Base-by-base conservation (phyloP, 2,888 invertebrate species). In the Hemithea aestivaria region DNA sequence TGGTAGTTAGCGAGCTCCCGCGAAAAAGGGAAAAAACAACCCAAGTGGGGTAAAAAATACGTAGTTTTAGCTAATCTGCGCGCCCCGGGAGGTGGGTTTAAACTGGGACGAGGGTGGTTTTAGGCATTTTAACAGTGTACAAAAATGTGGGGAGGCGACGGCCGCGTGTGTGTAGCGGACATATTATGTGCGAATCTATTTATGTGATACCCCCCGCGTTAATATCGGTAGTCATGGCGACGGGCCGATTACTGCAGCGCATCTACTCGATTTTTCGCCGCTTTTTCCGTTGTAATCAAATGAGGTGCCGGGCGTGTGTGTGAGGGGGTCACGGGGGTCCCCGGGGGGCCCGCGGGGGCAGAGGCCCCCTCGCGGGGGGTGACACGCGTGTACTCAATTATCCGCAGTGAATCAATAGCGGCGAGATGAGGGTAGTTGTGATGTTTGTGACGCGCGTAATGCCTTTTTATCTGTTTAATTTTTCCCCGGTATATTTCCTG, bases 11-110 rank as follows among this genome's bases (percentile, higher is more conserved):
- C 75, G 59, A 61, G 66, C 43, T 32, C 33, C 54, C 62, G 64
- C 58, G 58, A 52, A 63, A 53, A 66, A 66, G 69, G 74, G 73
- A 78, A 78, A 75, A 73, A 69, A 62, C 67, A 68, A 66, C 70
- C 73, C 58, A 44, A 37, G 34, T 35, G 74, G 87, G 88, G 89
- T 88, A 88, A 89, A 89, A 89, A 89, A 89, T 89, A 89, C 89
- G 89, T 89, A 89, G 89, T 89, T 89, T 90, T 90, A 89, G 89
- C 89, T 89, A 89, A 89, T 89, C 89, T 89, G 87, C 89, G 88
- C 88, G 82, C 65, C 57, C 68, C 50, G 59, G 61, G 56, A 49
- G 65, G 59, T 41, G 43, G 65, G 53, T 64, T 66, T 63, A 65
- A 65, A 64, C 53, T 51, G 53, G 62, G 66, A 42, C 59, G 55